Evolutionary conservation across 2,888 invertebrate species (phyloP).

Genomic region (Nymphalis polychloros): DNA sequence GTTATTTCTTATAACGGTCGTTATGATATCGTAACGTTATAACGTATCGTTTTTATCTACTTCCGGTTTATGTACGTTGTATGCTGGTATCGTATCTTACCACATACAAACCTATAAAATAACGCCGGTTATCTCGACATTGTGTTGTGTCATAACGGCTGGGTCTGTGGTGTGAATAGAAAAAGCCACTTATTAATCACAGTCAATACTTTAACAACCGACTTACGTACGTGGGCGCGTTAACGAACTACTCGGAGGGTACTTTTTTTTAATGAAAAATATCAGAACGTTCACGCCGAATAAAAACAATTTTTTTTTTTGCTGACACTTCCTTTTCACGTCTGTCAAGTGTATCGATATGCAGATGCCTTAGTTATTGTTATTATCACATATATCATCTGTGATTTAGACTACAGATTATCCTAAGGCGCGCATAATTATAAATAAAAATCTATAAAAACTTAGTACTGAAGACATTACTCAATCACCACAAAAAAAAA

Average conservation of each 20-base stretch:
- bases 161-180: constrained; percentile 72
- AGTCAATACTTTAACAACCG: constrained; percentile 33
- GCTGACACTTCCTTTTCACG: no score
- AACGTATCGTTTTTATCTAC: constrained; percentile 8
- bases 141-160: constrained; percentile 65
- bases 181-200: constrained; percentile 72
- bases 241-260: constrained; percentile 45
- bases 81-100: constrained; percentile 80
- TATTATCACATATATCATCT: no score
- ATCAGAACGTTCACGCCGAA: no score
- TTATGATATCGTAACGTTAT: no score
- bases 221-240: constrained; percentile 32
- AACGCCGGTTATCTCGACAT: constrained; percentile 52
- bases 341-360: no score
- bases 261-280: neutral
- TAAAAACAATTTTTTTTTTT: no score
- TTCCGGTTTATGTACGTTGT: constrained; percentile 47
- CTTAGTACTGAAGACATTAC: no score
- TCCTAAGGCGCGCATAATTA: no score
- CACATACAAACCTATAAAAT: constrained; percentile 79
- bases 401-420: no score
- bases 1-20: neutral
- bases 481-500: no score
- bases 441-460: no score
- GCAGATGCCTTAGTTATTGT: no score